These are phyloP conservation scores for Bactericera cockerelli DNA, from an alignment of 1,140 invertebrate species.

Conservation along the genomic window DNA sequence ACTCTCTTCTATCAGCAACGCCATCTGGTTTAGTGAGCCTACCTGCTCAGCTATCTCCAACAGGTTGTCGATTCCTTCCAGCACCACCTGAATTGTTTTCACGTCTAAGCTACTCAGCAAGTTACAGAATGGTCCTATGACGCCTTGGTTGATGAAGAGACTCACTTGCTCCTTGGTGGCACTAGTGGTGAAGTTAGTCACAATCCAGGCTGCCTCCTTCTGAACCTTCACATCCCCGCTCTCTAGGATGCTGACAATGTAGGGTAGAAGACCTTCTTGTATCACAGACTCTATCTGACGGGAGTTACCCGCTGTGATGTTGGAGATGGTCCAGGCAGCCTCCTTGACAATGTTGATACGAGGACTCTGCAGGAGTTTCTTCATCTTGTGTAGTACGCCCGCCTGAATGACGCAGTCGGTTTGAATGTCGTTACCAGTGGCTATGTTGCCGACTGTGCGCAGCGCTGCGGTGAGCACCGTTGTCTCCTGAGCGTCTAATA, in stretches of 20 bases:
- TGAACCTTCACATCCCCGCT: constrained; percentile 56
- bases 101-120: constrained; percentile 37
- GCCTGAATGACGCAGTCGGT: constrained; percentile 78
- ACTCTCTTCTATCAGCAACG: constrained; percentile 42
- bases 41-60: constrained; percentile 37
- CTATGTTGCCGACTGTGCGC: constrained; percentile 72
- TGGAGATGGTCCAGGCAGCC: constrained; percentile 69
- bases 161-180: constrained; percentile 50
- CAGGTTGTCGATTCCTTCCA: constrained; percentile 48
- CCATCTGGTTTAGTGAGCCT: constrained; percentile 33
- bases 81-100: constrained; percentile 39
- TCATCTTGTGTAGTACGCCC: constrained; percentile 57
- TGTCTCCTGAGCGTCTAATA: constrained; percentile 53
- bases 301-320: constrained; percentile 61
- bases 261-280: constrained; percentile 46
- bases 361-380: constrained; percentile 51
- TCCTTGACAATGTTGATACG: constrained; percentile 70
- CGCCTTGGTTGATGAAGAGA: constrained; percentile 38
- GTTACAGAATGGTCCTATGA: constrained; percentile 35
- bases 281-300: constrained; percentile 61
- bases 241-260: constrained; percentile 49
- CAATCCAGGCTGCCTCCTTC: constrained; percentile 67
- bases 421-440: constrained; percentile 63
- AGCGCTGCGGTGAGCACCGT: constrained; percentile 79
- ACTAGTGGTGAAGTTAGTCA: constrained; percentile 65